phyloP scores from a whole-genome alignment of 2,888 invertebrate species.

The Hirtodrosophila alboralis region DNA sequence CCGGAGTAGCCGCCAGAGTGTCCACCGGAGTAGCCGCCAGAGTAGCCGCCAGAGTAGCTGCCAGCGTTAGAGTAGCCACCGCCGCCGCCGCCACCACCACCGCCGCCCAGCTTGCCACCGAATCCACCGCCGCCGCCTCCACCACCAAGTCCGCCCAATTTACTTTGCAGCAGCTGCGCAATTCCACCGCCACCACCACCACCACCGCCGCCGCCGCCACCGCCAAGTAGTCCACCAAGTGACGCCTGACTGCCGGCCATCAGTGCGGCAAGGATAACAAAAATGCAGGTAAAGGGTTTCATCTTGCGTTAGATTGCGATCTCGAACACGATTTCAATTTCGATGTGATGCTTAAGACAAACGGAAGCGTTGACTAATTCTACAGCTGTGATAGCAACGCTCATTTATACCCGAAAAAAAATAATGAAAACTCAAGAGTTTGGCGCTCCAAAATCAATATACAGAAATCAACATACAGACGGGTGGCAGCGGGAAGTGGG shows the following conservation, averaged over 20 bases:
- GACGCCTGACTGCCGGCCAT: slow-evolving; percentile 67
- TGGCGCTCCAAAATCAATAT: slow-evolving; percentile 6
- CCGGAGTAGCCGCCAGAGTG: slow-evolving; percentile 47
- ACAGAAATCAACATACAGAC: not conserved
- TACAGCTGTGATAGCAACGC: slow-evolving; percentile 37
- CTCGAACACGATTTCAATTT: slow-evolving; percentile 14
- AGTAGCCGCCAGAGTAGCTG: slow-evolving; percentile 42
- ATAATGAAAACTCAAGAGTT: not conserved
- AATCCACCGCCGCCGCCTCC: slow-evolving; percentile 35
- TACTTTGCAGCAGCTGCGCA: slow-evolving; percentile 57
- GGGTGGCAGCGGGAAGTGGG: slow-evolving; percentile 7
- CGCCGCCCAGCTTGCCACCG: slow-evolving; percentile 29
- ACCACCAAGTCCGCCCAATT: slow-evolving; percentile 60
- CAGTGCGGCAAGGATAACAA: slow-evolving; percentile 71
- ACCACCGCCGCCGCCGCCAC: slow-evolving; percentile 58
- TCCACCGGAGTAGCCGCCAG: slow-evolving; percentile 43
- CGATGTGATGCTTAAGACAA: slow-evolving; percentile 56
- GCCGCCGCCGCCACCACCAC: slow-evolving; percentile 43
- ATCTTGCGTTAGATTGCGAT: slow-evolving; percentile 40
- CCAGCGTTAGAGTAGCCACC: slow-evolving; percentile 31
- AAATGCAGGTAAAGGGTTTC: slow-evolving; percentile 72
- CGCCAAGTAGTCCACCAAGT: slow-evolving; percentile 63
- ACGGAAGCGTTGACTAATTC: slow-evolving; percentile 74
- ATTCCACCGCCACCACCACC: slow-evolving; percentile 55
- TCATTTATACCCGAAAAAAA: slow-evolving; percentile 69